Evolutionary conservation across 2,797 vertebrate genomes (phyloP).

Genomic region (Epinephelus coioides): DNA sequence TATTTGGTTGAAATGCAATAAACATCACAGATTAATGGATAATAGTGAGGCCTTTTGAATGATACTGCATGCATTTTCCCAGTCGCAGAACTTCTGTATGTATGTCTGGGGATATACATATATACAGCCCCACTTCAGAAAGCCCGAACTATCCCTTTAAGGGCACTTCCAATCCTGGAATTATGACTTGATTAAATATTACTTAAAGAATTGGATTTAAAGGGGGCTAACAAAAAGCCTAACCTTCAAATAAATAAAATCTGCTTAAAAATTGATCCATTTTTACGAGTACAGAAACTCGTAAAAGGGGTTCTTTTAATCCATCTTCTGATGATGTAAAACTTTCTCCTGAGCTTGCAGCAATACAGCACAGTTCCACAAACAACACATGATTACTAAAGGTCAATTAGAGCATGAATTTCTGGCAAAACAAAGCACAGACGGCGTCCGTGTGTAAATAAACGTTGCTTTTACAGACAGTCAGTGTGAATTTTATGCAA

Average conservation of each 20-base stretch:
- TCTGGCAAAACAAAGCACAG: slow-evolving; percentile 24
- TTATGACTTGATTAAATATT: not conserved
- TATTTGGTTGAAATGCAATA: no score
- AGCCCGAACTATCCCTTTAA: no score
- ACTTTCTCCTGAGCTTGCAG: slow-evolving; percentile 5
- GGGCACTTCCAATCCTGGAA: not conserved
- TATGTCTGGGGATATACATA: no score
- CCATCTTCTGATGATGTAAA: not conserved
- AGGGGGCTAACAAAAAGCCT: not conserved
- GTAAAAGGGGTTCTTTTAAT: not conserved
- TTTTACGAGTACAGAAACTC: slow-evolving; percentile 2
- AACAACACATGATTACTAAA: slow-evolving; percentile 44
- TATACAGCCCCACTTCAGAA: no score
- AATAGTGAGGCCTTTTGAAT: no score
- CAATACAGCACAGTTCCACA: slow-evolving; percentile 16
- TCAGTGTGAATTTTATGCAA: slow-evolving; percentile 16
- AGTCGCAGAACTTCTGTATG: no score
- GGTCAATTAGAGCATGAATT: slow-evolving; percentile 41
- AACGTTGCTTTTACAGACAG: not conserved
- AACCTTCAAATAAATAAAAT: no score
- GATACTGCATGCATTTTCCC: no score
- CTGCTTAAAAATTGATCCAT: not conserved
- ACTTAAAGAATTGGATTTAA: not conserved
- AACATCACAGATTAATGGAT: no score
- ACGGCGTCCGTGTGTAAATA: slow-evolving; percentile 35